Evolutionary conservation across 2,888 invertebrate genomes (phyloP).

Genomic region (Sphaeridia pumilis): DNA sequence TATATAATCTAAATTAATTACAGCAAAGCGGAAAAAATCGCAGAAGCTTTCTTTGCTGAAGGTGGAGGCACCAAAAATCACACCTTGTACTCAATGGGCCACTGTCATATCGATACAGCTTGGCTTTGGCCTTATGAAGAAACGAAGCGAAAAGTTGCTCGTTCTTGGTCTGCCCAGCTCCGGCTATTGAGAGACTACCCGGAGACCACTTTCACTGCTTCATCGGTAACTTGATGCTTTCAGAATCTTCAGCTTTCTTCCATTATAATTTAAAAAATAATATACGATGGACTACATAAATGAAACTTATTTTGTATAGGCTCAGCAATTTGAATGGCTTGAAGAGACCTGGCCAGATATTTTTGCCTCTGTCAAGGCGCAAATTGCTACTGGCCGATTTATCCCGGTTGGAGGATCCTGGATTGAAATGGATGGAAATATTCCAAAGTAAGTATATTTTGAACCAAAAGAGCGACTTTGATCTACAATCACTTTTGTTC

Average conservation of each 20-base stretch:
- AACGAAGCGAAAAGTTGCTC: constrained; percentile 44
- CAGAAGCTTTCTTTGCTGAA: constrained; percentile 40
- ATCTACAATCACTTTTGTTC: not conserved
- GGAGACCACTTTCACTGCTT: constrained; percentile 14
- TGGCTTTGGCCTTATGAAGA: constrained; percentile 47
- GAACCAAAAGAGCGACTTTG: too few species aligned
- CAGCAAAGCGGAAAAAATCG: constrained; percentile 39
- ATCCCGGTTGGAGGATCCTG: constrained; percentile 45
- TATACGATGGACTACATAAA: too few species aligned
- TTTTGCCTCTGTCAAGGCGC: constrained; percentile 40
- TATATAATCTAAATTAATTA: too few species aligned
- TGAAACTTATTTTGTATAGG: too few species aligned
- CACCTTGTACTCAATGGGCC: constrained; percentile 42
- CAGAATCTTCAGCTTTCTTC: too few species aligned
- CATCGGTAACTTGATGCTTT: too few species aligned
- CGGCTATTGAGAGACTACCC: constrained; percentile 42
- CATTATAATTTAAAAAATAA: too few species aligned
- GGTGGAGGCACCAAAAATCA: constrained; percentile 41
- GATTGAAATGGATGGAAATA: constrained; percentile 45
- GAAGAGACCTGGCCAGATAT: constrained; percentile 42
- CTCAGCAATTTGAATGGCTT: constrained; percentile 45
- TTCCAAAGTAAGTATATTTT: constrained; percentile 36
- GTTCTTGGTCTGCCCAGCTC: constrained; percentile 42
- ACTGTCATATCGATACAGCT: constrained; percentile 45
- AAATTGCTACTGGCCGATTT: constrained; percentile 40